Percentiles rank a stretch among this genome's conserved stretches.
These are phyloP conservation scores for Leptinotarsa peninsularis DNA, from an alignment of 2,888 invertebrate genomes.

Conservation along the genomic window DNA sequence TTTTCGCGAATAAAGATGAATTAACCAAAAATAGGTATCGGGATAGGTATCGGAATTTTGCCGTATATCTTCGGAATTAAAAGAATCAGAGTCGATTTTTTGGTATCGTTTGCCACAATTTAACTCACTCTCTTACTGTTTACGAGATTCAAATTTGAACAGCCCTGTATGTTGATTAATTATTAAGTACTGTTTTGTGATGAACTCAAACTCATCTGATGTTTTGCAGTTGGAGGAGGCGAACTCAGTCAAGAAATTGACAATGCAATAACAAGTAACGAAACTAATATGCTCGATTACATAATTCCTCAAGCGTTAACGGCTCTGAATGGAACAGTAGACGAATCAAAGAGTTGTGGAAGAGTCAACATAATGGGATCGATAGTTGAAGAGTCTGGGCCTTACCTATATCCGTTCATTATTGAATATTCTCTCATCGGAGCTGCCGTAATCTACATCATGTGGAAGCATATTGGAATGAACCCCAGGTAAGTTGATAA, in stretches of 20 bases:
- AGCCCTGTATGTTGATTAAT: no score
- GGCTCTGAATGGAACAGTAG: slow-evolving; percentile 58
- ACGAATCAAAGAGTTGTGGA: slow-evolving; percentile 75
- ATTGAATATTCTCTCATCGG: slow-evolving; percentile 96
- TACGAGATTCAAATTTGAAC: no score
- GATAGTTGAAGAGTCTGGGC: slow-evolving; percentile 92
- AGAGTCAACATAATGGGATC: slow-evolving; percentile 92
- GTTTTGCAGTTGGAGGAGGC: slow-evolving; percentile 56
- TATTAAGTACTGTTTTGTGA: no score
- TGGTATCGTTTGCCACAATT: no score
- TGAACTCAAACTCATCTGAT: slow-evolving; percentile 19
- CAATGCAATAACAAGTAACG: slow-evolving; percentile 46
- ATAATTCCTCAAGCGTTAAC: slow-evolving; percentile 61
- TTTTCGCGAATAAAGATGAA: no score
- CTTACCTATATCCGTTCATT: slow-evolving; percentile 95
- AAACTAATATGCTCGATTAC: slow-evolving; percentile 59
- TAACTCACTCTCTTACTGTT: no score
- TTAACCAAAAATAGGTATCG: no score
- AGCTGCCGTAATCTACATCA: slow-evolving; percentile 93
- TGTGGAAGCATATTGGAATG: slow-evolving; percentile 95
- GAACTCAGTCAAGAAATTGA: slow-evolving; percentile 45
- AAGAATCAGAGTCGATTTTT: no score
- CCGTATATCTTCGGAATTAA: no score
- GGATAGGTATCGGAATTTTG: no score
- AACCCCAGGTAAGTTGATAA: slow-evolving; percentile 76